Conservation (phyloP, 2,888 invertebrate species). For the Leptinotarsa haldemani region DNA sequence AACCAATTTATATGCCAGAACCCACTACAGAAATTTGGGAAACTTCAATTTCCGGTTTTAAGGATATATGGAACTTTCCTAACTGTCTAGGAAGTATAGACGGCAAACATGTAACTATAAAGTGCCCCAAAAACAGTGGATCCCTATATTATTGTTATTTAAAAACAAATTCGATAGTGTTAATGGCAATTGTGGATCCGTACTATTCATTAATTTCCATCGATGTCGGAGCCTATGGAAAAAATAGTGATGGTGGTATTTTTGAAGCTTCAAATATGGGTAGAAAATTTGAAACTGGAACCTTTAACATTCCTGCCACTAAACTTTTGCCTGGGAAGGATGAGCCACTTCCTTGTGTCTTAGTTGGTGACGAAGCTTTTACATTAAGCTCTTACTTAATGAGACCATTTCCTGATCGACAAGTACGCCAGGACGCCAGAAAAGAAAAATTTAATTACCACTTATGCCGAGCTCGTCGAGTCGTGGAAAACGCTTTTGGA, state of each 20-base stretch:
- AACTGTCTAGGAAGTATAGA: slow-evolving; percentile 44
- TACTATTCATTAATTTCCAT: slow-evolving; percentile 39
- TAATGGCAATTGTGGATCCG: slow-evolving; percentile 38
- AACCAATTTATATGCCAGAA: slow-evolving; percentile 9
- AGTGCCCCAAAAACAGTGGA: slow-evolving; percentile 44
- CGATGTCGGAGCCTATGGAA: slow-evolving; percentile 38
- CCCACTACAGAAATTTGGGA: slow-evolving; percentile 25
- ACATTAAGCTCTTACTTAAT: slow-evolving; percentile 45
- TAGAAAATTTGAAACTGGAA: slow-evolving; percentile 38
- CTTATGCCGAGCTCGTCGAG: slow-evolving; percentile 36
- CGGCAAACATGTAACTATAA: slow-evolving; percentile 46
- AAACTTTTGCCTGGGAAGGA: slow-evolving; percentile 47
- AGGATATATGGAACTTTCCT: slow-evolving; percentile 42
- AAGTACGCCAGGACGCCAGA: slow-evolving; percentile 31
- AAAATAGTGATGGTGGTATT: slow-evolving; percentile 44
- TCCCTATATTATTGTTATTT: slow-evolving; percentile 43
- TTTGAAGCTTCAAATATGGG: slow-evolving; percentile 45
- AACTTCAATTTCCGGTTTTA: slow-evolving; percentile 31
- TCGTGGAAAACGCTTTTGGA: slow-evolving; percentile 40
- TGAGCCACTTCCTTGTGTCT: slow-evolving; percentile 39
- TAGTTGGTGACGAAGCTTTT: slow-evolving; percentile 51
- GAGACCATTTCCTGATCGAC: slow-evolving; percentile 46
- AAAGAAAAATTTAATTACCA: slow-evolving; percentile 40
- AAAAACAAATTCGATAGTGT: slow-evolving; percentile 41
- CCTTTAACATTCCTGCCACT: slow-evolving; percentile 44